Percentiles rank a stretch among this genome's conserved stretches.
Conservation (phyloP, 2,113 vertebrate species). For the Tiliqua scincoides region DNA sequence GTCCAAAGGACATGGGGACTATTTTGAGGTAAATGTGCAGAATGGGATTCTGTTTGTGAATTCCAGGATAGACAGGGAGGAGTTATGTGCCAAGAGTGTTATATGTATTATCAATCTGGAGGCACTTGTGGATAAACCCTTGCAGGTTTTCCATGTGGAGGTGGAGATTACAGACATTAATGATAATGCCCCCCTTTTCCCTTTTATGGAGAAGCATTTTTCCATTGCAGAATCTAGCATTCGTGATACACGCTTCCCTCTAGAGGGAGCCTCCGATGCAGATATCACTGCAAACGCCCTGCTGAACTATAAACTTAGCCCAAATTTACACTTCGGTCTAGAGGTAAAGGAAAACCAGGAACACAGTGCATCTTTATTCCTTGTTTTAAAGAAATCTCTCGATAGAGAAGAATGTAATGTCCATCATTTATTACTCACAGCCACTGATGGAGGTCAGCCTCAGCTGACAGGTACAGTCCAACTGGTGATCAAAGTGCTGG, state of each 20-base stretch:
- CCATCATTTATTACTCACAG: slow-evolving; percentile 61
- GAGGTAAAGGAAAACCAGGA: slow-evolving; percentile 44
- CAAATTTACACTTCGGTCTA: slow-evolving; percentile 66
- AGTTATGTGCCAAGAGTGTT: not conserved
- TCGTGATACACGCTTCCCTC: slow-evolving; percentile 71
- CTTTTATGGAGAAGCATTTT: slow-evolving; percentile 55
- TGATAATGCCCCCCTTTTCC: slow-evolving; percentile 77
- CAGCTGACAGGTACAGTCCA: slow-evolving; percentile 63
- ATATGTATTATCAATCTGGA: slow-evolving; percentile 63
- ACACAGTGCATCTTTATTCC: slow-evolving; percentile 55
- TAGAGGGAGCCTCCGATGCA: slow-evolving; percentile 72
- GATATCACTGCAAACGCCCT: slow-evolving; percentile 75
- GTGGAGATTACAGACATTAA: slow-evolving; percentile 83
- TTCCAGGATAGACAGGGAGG: slow-evolving; percentile 15
- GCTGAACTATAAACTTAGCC: slow-evolving; percentile 75
- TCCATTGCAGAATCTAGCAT: slow-evolving; percentile 72
- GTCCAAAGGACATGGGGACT: slow-evolving; percentile 6
- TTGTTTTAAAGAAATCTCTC: slow-evolving; percentile 63
- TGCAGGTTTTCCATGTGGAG: slow-evolving; percentile 81
- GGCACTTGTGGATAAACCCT: slow-evolving; percentile 74
- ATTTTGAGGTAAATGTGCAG: slow-evolving; percentile 22
- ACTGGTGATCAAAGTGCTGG: slow-evolving; percentile 62
- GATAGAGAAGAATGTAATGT: slow-evolving; percentile 67
- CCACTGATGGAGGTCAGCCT: slow-evolving; percentile 67
- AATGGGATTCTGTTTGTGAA: slow-evolving; percentile 20